Conservation (phyloP, 64 coral and sea anemone genomes). For the Dendrophyllia cribrosa region DNA sequence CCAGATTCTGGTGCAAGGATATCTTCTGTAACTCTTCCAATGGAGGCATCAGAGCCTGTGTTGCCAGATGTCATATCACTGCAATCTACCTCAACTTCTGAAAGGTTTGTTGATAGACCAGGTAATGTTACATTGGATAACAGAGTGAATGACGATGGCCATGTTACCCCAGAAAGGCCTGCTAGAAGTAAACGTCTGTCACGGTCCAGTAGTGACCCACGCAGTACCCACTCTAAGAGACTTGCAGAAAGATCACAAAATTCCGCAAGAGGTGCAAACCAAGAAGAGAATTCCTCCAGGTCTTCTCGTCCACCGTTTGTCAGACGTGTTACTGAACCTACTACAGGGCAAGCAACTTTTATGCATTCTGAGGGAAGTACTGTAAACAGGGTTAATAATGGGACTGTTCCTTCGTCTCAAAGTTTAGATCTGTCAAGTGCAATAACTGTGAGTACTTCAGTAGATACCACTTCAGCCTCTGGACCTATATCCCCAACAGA, state of each 20-base stretch:
- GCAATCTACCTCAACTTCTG: constrained; percentile 43
- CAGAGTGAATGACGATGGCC: not conserved
- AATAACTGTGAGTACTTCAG: not conserved
- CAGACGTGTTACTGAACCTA: not conserved
- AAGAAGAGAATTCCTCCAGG: not conserved
- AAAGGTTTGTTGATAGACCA: constrained; percentile 56
- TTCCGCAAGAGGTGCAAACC: not conserved
- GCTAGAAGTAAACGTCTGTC: constrained; percentile 72
- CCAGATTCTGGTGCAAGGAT: not conserved
- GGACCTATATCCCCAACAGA: not conserved
- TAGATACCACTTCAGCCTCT: not conserved
- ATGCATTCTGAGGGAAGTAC: not conserved
- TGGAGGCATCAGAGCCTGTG: constrained; percentile 84
- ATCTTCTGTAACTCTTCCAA: constrained; percentile 66
- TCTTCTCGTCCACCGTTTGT: constrained; percentile 11
- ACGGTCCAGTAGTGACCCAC: constrained; percentile 81
- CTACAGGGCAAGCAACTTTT: not conserved
- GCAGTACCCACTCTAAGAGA: constrained; percentile 19
- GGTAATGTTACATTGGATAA: not conserved
- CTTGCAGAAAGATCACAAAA: constrained; percentile 12
- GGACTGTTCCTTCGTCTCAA: not conserved
- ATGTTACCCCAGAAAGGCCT: constrained; percentile 3
- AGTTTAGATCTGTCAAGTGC: not conserved
- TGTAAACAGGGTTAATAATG: not conserved
- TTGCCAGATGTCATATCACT: constrained; percentile 63